Conservation (phyloP, 2,797 vertebrate genomes). For the Bradypodion pumilum region DNA sequence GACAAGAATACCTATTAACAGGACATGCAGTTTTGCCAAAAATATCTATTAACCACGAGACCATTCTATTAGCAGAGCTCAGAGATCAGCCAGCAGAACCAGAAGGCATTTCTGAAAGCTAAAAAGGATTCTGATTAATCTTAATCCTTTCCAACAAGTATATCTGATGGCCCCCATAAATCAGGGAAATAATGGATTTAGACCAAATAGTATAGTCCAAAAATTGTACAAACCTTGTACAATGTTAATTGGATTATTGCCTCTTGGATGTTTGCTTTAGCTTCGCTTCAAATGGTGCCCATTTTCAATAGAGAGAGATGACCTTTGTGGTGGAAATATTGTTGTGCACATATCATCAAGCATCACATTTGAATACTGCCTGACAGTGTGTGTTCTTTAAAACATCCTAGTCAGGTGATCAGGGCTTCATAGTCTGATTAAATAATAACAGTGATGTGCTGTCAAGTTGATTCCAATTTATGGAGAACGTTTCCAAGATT, state of each 20-base stretch:
- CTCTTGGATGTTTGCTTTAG: not conserved
- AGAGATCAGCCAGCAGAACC: no score
- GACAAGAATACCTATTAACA: no score
- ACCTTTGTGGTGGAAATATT: not conserved
- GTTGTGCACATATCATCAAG: not conserved
- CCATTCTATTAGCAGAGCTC: no score
- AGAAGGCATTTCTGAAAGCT: no score
- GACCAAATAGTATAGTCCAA: not conserved
- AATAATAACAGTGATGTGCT: no score
- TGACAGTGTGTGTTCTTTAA: not conserved
- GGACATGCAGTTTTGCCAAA: no score
- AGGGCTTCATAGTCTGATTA: not conserved
- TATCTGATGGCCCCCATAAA: not conserved
- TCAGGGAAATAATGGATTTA: not conserved
- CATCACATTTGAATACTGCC: not conserved
- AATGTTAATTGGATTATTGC: not conserved
- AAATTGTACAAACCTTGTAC: not conserved
- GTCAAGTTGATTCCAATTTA: no score
- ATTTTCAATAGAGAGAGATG: not conserved
- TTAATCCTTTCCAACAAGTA: no score
- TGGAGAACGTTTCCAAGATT: no score
- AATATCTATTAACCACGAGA: no score
- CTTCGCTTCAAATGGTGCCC: not conserved
- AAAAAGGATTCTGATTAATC: no score
- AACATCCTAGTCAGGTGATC: not conserved